Base-by-base conservation (phyloP, 2,797 vertebrate species). In the Trachurus trachurus region DNA sequence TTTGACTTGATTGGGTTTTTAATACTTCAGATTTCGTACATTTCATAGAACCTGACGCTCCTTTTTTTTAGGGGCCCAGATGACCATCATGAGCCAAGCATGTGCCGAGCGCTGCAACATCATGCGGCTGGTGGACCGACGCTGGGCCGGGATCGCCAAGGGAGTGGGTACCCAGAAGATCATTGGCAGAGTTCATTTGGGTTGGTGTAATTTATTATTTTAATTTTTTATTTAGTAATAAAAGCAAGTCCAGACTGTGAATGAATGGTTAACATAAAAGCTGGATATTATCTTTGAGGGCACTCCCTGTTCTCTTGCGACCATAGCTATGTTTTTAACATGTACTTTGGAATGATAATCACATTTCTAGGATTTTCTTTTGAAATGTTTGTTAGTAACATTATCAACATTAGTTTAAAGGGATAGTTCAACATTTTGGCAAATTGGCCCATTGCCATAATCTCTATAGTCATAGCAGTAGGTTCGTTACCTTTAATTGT, bases 61-160 rank as follows among this genome's bases (percentile, higher is more conserved):
- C 19, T 60, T 74, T 26, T 80, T 71, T 80, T 26, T 80, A 99
- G 98, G 98, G 87, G 98, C 98, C 78, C 98, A 99, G 93, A 99
- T 99, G 98, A 99, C 98, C 60, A 99, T 99, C 81, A 99, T 99
- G 98, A 99, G 98, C 92, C 98, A 99, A 80, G 97, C 98, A 0
- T 99, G 98, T 79, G 98, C 98, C 3, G 98, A 99, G 78, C 96
- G 98, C 79, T 99, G 98, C 83, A 99, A 99, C 87, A 99, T 99
- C 72, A 99, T 99, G 98, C 95, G 98, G 63, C 95, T 99, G 88
- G 98, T 99, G 80, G 98, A 99, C 88, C 96, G 98, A 47, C 96
- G 98, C 37, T 99, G 98, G 98, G 97, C 98, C 0, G 98, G 98
- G 50, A 99, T 99, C 1, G 98, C 98, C 13, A 99, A 99, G 86